Percentiles rank a stretch among this genome's conserved stretches.
These are phyloP conservation scores for Neelides sp. DNA, from an alignment of 1,140 invertebrate genomes.

Conservation along the genomic window DNA sequence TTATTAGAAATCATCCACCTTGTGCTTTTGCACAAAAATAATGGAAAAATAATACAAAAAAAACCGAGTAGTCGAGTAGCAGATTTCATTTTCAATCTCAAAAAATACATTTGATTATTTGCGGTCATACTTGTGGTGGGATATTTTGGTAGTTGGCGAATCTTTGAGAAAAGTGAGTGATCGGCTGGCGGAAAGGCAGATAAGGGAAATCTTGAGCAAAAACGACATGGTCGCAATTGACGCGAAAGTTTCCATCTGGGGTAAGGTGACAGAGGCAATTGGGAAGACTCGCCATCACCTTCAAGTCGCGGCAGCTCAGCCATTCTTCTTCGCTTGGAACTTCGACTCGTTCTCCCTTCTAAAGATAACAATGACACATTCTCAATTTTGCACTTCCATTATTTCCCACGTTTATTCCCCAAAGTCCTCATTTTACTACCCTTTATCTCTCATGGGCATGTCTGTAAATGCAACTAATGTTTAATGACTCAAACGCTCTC, in stretches of 20 bases:
- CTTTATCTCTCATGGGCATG: no score
- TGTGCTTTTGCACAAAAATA: neutral
- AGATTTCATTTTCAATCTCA: neutral
- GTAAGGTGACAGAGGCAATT: slow-evolving; percentile 24
- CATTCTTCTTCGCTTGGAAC: slow-evolving; percentile 20
- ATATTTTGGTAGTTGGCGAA: slow-evolving; percentile 63
- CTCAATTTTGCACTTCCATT: no score
- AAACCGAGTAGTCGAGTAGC: neutral
- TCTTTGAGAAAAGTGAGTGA: slow-evolving; percentile 60
- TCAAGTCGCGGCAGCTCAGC: slow-evolving; percentile 24
- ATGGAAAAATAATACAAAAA: slow-evolving; percentile 14
- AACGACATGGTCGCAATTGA: slow-evolving; percentile 64
- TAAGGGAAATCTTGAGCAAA: slow-evolving; percentile 60
- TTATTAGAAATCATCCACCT: neutral
- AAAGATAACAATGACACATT: no score
- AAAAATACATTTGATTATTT: neutral
- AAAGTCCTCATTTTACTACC: no score
- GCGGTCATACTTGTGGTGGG: slow-evolving; percentile 47
- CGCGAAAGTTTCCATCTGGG: slow-evolving; percentile 13
- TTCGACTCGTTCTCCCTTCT: neutral
- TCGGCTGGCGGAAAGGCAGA: slow-evolving; percentile 56
- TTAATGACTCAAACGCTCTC: no score
- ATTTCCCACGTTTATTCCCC: no score
- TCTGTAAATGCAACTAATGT: no score
- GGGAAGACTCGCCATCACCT: slow-evolving; percentile 13